Base-by-base conservation (phyloP, 2,797 vertebrate species). In the Alfaro cultratus region DNA sequence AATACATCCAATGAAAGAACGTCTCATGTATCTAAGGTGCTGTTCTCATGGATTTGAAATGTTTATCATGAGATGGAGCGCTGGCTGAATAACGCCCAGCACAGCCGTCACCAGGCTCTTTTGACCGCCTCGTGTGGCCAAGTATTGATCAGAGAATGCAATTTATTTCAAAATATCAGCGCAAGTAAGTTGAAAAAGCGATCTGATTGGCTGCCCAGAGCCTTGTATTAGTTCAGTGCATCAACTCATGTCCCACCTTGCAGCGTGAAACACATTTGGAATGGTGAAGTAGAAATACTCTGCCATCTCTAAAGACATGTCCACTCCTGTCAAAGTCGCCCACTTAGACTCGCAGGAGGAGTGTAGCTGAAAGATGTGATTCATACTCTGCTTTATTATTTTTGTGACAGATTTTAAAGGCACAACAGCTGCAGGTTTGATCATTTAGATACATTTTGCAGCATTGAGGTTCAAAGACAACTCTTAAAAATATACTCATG, bases 81-180 rank as follows among this genome's bases (percentile, higher is more conserved):
- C 15, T 18, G 15, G 31, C 36, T 18, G 62, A 64, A 62, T 62
- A 16, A 34, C 29, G 5, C 2, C 57, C 29, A 2, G 53, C 55
- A 31, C n/a, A 34, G 57, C 2, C 31, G 29, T 34, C 31, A 34
- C 29, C 31, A 39, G 34, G 18, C 8, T 39, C 62, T 36, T 62
- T 62, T 23, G 10, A 23, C 34, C 18, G 5, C 18, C 31, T 5
- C 10, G 18, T 39, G 62, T 10, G 34, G 34, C 62, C 34, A 39
- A 62, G 16, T 39, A 67, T 67, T 39, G 62, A 67, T 67, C 18
- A 18, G 18, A 21, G 34, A 67, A 67, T 23, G 34, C 62, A 67
- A 67, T 67, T 67, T 67, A 23, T 67, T 67, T 67, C 18, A 39
- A 67, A 36, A 67, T 39, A 67, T 67, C 62, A 67, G 9, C 34